phyloP scores from a whole-genome alignment of 1,140 invertebrate species.

The Melipona quadrifasciata region DNA sequence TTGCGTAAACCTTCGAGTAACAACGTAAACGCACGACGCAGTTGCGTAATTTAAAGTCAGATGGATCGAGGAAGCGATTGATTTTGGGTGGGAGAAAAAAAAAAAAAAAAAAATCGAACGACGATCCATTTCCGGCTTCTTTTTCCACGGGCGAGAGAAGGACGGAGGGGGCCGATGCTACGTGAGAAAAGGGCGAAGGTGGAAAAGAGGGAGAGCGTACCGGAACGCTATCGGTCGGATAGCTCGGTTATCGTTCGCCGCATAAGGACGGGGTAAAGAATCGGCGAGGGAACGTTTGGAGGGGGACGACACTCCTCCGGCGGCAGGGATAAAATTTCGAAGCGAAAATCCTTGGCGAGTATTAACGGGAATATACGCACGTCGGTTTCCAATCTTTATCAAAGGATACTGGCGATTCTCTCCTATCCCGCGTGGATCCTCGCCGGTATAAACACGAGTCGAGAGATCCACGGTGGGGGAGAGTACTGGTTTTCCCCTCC shows the following conservation, averaged over 20 bases:
- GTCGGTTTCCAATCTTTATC: constrained; percentile 49
- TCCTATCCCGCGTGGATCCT: constrained; percentile 5
- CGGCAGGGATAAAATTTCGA: constrained; percentile 37
- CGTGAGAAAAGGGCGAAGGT: neutral
- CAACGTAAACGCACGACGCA: too few relatives aligned
- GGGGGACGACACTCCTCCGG: too few relatives aligned
- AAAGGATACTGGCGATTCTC: constrained; percentile 26
- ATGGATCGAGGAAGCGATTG: neutral
- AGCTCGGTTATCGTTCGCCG: constrained; percentile 26
- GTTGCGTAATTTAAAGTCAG: too few relatives aligned
- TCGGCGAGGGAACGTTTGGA: neutral
- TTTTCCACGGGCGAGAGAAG: too few relatives aligned
- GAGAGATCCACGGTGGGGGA: neutral
- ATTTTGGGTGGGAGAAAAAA: too few relatives aligned
- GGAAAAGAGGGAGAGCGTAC: neutral
- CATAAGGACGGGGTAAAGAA: constrained; percentile 13
- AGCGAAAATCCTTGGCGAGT: constrained; percentile 41
- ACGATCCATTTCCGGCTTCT: neutral
- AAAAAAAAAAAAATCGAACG: neutral
- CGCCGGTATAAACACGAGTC: constrained; percentile 8
- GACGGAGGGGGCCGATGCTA: neutral
- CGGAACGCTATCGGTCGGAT: neutral
- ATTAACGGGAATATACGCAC: constrained; percentile 49
- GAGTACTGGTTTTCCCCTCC: neutral
- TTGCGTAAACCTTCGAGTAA: too few relatives aligned